Percentiles rank a stretch among this genome's conserved stretches.
phyloP scores from a whole-genome alignment of 2,797 vertebrate species.

The Chromobotia macracanthus region DNA sequence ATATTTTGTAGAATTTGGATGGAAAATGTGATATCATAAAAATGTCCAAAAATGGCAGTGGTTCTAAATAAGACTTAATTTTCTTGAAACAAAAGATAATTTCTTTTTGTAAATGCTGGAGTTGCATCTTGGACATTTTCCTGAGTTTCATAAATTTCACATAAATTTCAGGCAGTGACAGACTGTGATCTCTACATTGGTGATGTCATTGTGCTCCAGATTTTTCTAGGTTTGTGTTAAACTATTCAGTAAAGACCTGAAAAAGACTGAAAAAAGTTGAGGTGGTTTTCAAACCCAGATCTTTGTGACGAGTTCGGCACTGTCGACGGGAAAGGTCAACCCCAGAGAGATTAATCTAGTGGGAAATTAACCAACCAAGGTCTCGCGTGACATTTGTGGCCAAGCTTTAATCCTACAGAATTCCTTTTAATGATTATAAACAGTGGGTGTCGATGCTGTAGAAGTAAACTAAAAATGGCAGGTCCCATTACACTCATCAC shows the following conservation, averaged over 20 bases:
- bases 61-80: too few relatives aligned
- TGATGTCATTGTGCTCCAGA: neutral
- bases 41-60: neutral
- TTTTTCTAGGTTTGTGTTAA: neutral
- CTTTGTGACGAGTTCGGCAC: slow-evolving; percentile 79
- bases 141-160: neutral
- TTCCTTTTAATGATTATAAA: slow-evolving; percentile 63
- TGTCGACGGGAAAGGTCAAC: slow-evolving; percentile 79
- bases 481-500: slow-evolving; percentile 48
- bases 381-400: slow-evolving; percentile 78
- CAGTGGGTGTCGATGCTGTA: slow-evolving; percentile 33
- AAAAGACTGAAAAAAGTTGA: slow-evolving; percentile 63
- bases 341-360: slow-evolving; percentile 80
- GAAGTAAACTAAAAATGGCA: slow-evolving; percentile 44
- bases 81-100: neutral
- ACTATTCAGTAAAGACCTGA: slow-evolving; percentile 18
- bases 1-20: neutral
- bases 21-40: neutral
- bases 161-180: neutral
- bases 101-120: neutral
- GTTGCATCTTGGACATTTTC: neutral
- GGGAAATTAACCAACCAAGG: slow-evolving; percentile 79
- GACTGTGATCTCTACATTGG: slow-evolving; percentile 12
- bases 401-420: slow-evolving; percentile 71
- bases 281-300: slow-evolving; percentile 78